Evolutionary conservation across 64 coral and sea anemone species (phyloP).

Genomic region (Anthopleura sola): DNA sequence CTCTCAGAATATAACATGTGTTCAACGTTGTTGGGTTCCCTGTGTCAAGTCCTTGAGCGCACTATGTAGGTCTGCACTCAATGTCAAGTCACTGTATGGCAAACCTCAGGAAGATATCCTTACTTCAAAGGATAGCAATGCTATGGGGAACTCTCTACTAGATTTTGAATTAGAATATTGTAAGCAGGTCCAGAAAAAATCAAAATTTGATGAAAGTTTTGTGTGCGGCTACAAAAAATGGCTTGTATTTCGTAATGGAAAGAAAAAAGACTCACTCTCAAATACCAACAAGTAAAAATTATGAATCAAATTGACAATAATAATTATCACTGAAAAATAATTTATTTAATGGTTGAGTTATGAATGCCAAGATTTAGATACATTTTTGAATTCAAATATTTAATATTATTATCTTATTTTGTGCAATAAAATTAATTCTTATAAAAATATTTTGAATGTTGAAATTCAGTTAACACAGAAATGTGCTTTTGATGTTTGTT

Average conservation of each 20-base stretch:
- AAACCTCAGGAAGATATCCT: not conserved
- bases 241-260: not conserved
- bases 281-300: not conserved
- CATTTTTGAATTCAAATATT: not conserved
- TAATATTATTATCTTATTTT: not conserved
- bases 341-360: not conserved
- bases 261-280: not conserved
- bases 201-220: not conserved
- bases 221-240: not conserved
- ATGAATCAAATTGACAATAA: not conserved
- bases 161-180: not conserved
- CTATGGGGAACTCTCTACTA: not conserved
- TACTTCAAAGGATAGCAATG: not conserved
- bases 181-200: not conserved
- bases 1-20: not conserved
- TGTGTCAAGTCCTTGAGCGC: slow-evolving; percentile 15
- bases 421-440: not conserved
- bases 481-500: too few relatives aligned
- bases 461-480: not conserved
- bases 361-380: not conserved
- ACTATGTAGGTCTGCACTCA: not conserved
- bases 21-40: slow-evolving; percentile 4
- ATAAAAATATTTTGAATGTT: not conserved
- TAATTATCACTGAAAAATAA: not conserved
- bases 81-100: not conserved